These are phyloP conservation scores for Zhuqinia jingwanae DNA, from an alignment of 2,888 invertebrate genomes.

Conservation along the genomic window DNA sequence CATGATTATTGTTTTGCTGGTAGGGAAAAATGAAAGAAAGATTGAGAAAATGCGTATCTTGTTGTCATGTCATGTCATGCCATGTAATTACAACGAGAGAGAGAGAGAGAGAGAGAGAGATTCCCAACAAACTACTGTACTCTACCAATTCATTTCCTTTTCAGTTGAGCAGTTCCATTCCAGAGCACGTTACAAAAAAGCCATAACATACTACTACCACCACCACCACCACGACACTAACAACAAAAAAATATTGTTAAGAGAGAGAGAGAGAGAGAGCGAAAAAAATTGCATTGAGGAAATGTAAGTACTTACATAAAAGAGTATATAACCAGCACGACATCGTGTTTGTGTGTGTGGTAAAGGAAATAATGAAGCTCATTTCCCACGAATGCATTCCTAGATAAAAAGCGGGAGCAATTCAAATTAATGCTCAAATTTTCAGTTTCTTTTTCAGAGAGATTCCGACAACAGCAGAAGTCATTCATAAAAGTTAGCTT, in stretches of 20 bases:
- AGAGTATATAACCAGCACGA: conserved; percentile 38
- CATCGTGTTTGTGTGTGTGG: conserved; percentile 9
- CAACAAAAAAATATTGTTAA: not conserved
- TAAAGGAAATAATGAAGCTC: conserved; percentile 62
- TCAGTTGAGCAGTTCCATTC: not conserved
- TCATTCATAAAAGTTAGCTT: conserved; percentile 28
- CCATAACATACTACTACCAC: not conserved
- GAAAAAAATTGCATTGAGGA: not conserved
- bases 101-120: too few species aligned
- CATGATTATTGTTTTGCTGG: not conserved
- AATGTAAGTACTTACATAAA: not conserved
- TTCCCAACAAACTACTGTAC: conserved; percentile 9
- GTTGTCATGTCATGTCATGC: conserved; percentile 48
- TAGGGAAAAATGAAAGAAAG: not conserved
- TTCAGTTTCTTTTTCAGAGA: not conserved
- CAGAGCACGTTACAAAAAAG: not conserved
- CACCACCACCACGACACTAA: not conserved
- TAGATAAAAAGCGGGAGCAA: conserved; percentile 26
- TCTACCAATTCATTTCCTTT: conserved; percentile 33
- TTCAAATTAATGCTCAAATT: conserved; percentile 46
- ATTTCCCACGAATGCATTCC: conserved; percentile 55
- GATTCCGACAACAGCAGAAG: conserved; percentile 48
- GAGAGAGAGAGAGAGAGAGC: not conserved
- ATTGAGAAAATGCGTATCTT: conserved; percentile 29
- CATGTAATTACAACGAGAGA: conserved; percentile 1